Percentiles rank a stretch among this genome's conserved stretches.
These are phyloP conservation scores for Mionectes macconnelli DNA, from an alignment of 2,113 vertebrate genomes.

Conservation along the genomic window DNA sequence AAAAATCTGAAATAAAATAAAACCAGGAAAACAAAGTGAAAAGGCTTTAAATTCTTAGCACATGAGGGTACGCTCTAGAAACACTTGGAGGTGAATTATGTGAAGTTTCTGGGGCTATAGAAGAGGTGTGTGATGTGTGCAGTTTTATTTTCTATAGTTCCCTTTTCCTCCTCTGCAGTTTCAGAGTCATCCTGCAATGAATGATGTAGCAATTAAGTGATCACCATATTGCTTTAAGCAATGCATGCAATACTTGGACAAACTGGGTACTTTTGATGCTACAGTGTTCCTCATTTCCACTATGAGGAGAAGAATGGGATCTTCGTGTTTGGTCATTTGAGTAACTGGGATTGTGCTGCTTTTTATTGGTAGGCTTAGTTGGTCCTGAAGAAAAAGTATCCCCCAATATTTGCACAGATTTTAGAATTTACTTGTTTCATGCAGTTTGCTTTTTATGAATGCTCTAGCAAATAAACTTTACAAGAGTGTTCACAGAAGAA, in stretches of 20 bases:
- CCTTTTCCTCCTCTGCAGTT: neutral
- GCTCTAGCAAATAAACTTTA: neutral
- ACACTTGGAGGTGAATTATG: neutral
- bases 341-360: neutral
- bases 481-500: neutral
- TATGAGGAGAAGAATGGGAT: neutral
- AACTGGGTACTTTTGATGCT: neutral
- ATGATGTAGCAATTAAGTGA: neutral
- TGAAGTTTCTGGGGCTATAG: neutral
- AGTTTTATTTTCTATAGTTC: neutral
- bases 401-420: neutral
- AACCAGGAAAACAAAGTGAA: neutral
- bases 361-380: neutral
- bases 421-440: neutral
- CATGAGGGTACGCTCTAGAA: neutral
- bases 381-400: neutral
- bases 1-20: neutral
- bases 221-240: neutral
- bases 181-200: neutral
- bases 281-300: neutral
- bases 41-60: neutral
- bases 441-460: neutral
- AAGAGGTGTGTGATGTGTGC: neutral
- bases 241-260: neutral
- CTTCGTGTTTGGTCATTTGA: neutral